These are phyloP conservation scores for Sphaerodactylus townsendi DNA, from an alignment of 2,113 vertebrate species.

Conservation along the genomic window DNA sequence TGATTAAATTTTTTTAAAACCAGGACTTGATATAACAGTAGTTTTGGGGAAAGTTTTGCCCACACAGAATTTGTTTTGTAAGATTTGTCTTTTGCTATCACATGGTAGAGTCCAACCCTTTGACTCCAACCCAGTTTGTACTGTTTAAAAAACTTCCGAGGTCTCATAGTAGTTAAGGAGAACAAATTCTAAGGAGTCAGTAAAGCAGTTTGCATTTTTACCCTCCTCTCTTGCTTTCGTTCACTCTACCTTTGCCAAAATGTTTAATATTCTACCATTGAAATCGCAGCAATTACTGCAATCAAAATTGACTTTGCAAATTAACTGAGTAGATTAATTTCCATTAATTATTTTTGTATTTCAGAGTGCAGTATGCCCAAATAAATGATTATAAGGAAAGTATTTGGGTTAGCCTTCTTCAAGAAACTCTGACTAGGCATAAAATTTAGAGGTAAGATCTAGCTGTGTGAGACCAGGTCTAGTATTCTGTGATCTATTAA, in stretches of 20 bases:
- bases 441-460: background rate
- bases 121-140: too few species aligned
- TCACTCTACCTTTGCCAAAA: background rate
- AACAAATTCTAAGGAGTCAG: background rate
- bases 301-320: background rate
- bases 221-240: background rate
- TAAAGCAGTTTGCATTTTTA: background rate
- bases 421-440: accelerated
- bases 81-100: too few species aligned
- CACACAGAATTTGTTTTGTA: too few species aligned
- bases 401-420: background rate
- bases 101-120: too few species aligned
- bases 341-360: background rate
- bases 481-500: slow-evolving; percentile 1
- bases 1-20: too few species aligned
- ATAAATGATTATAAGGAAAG: background rate
- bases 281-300: background rate
- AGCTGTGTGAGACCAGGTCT: background rate
- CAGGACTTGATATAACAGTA: too few species aligned
- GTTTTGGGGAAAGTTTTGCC: too few species aligned
- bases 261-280: background rate
- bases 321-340: background rate
- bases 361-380: background rate
- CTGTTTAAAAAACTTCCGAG: background rate
- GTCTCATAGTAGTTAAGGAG: background rate